A percentile compares a stretch with the other conserved stretches of the same genome.
These are phyloP conservation scores for Junonia oenone DNA, from an alignment of 2,888 invertebrate genomes.

Conservation along the genomic window DNA sequence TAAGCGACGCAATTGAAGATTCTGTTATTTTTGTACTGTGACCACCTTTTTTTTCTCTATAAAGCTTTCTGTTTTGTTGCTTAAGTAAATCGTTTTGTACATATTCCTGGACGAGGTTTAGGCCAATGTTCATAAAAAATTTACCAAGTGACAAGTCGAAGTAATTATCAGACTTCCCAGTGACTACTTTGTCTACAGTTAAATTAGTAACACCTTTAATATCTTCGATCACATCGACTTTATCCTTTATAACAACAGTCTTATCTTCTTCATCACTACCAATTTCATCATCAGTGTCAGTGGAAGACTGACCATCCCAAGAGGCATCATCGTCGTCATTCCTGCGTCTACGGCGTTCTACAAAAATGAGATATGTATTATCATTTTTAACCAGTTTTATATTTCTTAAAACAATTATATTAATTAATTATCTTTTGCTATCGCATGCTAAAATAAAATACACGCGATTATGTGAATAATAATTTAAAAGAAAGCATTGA, in stretches of 20 bases:
- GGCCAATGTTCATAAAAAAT: constrained; percentile 94
- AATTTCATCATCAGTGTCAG: constrained; percentile 74
- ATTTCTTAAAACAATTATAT: too few relatives aligned
- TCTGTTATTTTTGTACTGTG: constrained; percentile 84
- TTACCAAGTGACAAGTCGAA: constrained; percentile 93
- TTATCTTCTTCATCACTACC: constrained; percentile 59
- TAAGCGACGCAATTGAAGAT: constrained; percentile 88
- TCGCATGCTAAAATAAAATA: too few relatives aligned
- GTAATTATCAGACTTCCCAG: constrained; percentile 82
- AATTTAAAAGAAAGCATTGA: too few relatives aligned
- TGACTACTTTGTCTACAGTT: constrained; percentile 44
- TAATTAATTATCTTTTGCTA: too few relatives aligned
- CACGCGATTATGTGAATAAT: too few relatives aligned
- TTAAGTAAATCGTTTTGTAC: constrained; percentile 95
- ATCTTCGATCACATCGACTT: constrained; percentile 70
- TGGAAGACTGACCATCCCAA: constrained; percentile 76
- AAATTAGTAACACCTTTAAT: constrained; percentile 68
- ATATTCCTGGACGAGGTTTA: constrained; percentile 93
- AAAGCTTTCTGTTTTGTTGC: constrained; percentile 91
- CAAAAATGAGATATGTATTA: constrained; percentile 8
- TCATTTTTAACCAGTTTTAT: too few relatives aligned
- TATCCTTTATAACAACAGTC: constrained; percentile 74
- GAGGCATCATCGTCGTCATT: constrained; percentile 77
- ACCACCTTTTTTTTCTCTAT: constrained; percentile 82
- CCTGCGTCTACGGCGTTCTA: constrained; percentile 43